Percentiles rank a stretch among this genome's conserved stretches.
Conservation (phyloP, 64 coral and sea anemone species). For the Pocillopora verrucosa region DNA sequence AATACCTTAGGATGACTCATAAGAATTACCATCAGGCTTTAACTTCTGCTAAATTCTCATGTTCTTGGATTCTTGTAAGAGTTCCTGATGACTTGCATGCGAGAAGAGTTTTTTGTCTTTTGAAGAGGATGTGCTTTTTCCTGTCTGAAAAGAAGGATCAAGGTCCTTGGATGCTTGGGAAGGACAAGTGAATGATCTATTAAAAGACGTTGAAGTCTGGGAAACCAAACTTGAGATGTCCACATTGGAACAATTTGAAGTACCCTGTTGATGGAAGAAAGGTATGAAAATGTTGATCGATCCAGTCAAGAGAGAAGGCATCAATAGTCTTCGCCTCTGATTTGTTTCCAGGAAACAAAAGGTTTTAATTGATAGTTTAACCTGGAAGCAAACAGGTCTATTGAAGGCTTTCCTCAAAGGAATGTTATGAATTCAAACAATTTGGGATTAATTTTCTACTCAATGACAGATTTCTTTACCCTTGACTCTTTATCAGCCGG, state of each 20-base stretch:
- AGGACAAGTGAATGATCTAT: background rate
- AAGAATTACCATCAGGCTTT: no score
- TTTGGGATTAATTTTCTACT: no score
- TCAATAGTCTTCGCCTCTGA: no score
- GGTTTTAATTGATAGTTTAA: constrained; percentile 30
- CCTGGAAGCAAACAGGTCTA: constrained; percentile 34
- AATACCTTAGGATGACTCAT: no score
- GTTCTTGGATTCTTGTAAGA: no score
- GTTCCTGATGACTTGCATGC: constrained; percentile 26
- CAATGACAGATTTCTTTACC: background rate
- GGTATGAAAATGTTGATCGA: no score
- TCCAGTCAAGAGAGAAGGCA: no score
- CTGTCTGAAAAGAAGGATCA: background rate
- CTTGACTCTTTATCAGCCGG: constrained; percentile 52
- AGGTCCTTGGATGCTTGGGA: background rate
- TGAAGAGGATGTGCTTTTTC: constrained; percentile 14
- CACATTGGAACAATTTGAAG: no score
- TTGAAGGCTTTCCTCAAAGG: background rate
- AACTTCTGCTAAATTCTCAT: no score
- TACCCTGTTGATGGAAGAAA: no score
- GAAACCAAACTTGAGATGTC: background rate
- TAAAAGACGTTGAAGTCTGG: background rate
- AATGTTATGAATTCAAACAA: constrained; percentile 15
- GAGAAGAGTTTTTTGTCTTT: background rate
- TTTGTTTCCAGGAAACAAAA: no score